Base-by-base conservation (phyloP, 30 jellyfish, hydroid and myxozoan genomes). In the Clytia hemisphaerica region DNA sequence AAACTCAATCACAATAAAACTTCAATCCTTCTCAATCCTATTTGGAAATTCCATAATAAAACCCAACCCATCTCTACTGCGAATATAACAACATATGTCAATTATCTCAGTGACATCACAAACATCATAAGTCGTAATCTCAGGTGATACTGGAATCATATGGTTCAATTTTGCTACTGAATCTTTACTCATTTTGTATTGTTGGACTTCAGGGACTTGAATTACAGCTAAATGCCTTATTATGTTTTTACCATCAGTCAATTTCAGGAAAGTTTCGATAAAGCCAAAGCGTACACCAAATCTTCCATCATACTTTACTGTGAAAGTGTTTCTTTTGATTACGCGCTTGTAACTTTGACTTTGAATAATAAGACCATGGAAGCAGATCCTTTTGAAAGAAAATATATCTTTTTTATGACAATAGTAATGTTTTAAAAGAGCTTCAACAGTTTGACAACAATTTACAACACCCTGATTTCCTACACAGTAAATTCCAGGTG, bases 71-170 rank as follows among this genome's bases (percentile, higher is more conserved):
- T 50, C 22, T 7, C 27, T 21, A 50, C 65, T 28, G 22, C 28
- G 22, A 7, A 50, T 28, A 50, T 50, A 50, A 50, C 65, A 50
- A 50, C 65, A 50, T 7, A 50, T 50, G 14, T 50, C 65, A 9
- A 7, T 7, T 15, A 50, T 50, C 14, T 50, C 65, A 14, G 14
- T 14, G 65, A 50, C 22, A 50, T 9, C 14, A 50, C 65, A 50
- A 7, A 50, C 28, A 50, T 50, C 65, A 6, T n/a, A n/a, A n/a
- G 22, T 50, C 6, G 28, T 21, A 14, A 50, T 21, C 6, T 50
- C 65, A 15, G 6, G 6, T 6, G 65, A 50, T 21, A 50, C 28
- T 50, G 65, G 14, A 9, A 7, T 50, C 28, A 50, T 21, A 21
- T 50, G 65, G 10, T 50, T 28, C 28, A 50, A 21, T 28, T 50